These are phyloP conservation scores for Semaprochilodus insignis DNA, from an alignment of 2,797 vertebrate species.

Conservation along the genomic window DNA sequence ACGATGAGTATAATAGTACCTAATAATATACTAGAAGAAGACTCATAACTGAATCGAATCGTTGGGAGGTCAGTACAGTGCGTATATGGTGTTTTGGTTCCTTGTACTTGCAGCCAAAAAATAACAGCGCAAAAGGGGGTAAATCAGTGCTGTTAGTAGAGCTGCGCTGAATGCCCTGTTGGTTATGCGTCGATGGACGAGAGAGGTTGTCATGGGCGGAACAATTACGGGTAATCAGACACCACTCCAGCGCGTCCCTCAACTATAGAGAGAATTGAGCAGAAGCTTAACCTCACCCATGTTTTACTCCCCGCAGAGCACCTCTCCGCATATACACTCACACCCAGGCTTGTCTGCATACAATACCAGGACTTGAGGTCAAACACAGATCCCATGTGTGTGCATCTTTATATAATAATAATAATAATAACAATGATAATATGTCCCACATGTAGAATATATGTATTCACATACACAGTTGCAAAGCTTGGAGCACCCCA, in stretches of 20 bases:
- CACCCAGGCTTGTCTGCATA: neutral
- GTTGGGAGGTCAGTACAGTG: neutral
- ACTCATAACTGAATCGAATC: too few species aligned
- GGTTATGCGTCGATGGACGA: constrained; percentile 4
- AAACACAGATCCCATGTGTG: neutral
- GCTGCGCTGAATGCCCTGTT: constrained; percentile 31
- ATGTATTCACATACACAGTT: too few species aligned
- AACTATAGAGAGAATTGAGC: constrained; percentile 6
- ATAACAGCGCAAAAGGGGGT: neutral
- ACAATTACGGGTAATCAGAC: constrained; percentile 59
- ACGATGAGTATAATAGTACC: too few species aligned
- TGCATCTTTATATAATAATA: too few species aligned
- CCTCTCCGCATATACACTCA: neutral
- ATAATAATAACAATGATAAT: too few species aligned
- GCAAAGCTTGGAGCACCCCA: too few species aligned
- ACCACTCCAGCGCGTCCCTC: constrained; percentile 37
- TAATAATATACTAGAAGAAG: too few species aligned
- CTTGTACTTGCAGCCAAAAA: constrained; percentile 15
- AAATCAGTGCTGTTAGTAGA: constrained; percentile 23
- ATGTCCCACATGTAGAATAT: too few species aligned
- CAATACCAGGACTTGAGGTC: neutral
- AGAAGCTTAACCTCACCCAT: neutral
- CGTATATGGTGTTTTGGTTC: neutral
- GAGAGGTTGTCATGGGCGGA: constrained; percentile 45
- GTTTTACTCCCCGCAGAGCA: constrained; percentile 5